Base-by-base conservation (phyloP, 2,797 vertebrate species). In the Acomys russatus region DNA sequence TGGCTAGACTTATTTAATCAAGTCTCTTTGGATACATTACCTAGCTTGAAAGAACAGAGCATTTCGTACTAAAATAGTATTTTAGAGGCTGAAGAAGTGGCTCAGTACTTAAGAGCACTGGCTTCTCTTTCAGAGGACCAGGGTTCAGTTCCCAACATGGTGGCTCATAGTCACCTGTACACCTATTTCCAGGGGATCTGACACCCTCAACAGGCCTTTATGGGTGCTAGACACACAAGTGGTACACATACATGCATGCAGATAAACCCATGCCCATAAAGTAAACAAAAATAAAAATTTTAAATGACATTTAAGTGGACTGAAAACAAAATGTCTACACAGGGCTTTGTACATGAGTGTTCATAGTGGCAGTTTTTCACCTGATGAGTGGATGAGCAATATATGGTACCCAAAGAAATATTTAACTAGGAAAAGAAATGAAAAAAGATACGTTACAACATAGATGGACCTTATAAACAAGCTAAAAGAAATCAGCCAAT, bases 21-120 rank as follows among this genome's bases (percentile, higher is more conserved):
- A n/a, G n/a, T n/a, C n/a, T n/a, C n/a, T n/a, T n/a, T n/a, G 35
- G 33, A 49, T 87, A n/a, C 54, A 84, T 30, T 80, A 54, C 63
- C 54, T 93, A 28, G 20, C 78, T 59, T 92, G 90, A 97, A 93
- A 93, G 70, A 87, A 56, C 9, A 92, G 33, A 10, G 1, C 18
- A 82, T 86, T 92, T 94, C 28, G 64, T 17, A 92, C 61, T 82
- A 94, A 96, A 77, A 33, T 22, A 61, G 17, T 63, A 76, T 76
- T 93, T 18, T 84, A 49, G 61, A 61, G 17, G 4, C 12, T 44
- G 14, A 14, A 64, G 80, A 25, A 59, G 38, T 38, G 59, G 12
- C 35, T 44, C 59, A 44, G 28, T 3, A 28, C 10, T 61, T 61
- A 82, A 14, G 11, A 61, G 56, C 6, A 9, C 49, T 33, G 28